A percentile compares a stretch with the other conserved stretches of the same genome.
These are phyloP conservation scores for Euura saliciscinereae DNA, from an alignment of 1,140 invertebrate genomes.

Conservation along the genomic window DNA sequence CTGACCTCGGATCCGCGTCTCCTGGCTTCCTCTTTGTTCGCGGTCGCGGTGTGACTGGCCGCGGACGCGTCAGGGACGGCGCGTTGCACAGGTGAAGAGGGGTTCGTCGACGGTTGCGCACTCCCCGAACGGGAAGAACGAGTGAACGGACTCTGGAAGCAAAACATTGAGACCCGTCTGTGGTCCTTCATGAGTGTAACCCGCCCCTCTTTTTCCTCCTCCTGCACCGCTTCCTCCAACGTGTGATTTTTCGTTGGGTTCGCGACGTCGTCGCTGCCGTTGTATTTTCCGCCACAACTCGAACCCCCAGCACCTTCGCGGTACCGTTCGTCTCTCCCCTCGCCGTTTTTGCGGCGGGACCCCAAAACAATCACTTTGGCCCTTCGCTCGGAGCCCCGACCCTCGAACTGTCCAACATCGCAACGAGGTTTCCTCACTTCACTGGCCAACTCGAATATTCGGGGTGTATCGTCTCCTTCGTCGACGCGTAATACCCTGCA, in stretches of 20 bases:
- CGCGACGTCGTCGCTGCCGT: too few relatives aligned
- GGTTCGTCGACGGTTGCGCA: slow-evolving; percentile 15
- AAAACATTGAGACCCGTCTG: slow-evolving; percentile 47
- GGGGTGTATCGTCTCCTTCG: background rate
- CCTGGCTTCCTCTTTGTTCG: slow-evolving; percentile 12
- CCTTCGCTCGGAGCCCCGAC: too few relatives aligned
- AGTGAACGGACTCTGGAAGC: slow-evolving; percentile 57
- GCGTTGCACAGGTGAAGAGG: slow-evolving; percentile 26
- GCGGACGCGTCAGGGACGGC: slow-evolving; percentile 25
- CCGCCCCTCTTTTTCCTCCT: slow-evolving; percentile 6
- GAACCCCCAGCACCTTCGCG: background rate
- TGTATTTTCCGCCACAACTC: too few relatives aligned
- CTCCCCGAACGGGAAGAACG: slow-evolving; percentile 41
- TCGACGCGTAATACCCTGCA: slow-evolving; percentile 1
- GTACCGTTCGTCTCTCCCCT: background rate
- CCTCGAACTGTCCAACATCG: too few relatives aligned
- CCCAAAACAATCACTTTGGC: too few relatives aligned
- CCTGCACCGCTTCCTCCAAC: background rate
- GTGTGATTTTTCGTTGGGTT: too few relatives aligned
- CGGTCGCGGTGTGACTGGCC: background rate
- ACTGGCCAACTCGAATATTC: background rate
- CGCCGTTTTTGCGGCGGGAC: too few relatives aligned
- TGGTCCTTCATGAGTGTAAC: background rate
- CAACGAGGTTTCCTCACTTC: too few relatives aligned
- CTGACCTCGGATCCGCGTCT: slow-evolving; percentile 52